Evolutionary conservation across 2,113 vertebrate species (phyloP), one percentile per base, ranked within the genome.

Genomic region (Oreocharis arfaki): DNA sequence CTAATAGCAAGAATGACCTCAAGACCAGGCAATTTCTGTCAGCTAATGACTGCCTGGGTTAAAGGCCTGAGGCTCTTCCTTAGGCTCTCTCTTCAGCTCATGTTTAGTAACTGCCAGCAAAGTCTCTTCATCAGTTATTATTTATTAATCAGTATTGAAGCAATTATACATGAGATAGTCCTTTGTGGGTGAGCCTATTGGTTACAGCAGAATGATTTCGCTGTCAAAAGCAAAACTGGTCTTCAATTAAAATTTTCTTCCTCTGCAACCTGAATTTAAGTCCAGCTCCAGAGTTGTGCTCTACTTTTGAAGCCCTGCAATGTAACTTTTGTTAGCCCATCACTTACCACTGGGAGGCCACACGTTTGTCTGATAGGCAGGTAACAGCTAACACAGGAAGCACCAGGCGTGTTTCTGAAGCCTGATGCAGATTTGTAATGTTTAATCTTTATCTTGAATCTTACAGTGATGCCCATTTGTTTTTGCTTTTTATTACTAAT

Each of bases 101-200:
- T 82, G 82, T 64, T 96, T 96, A 93, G 96, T 98, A 97, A 96
- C 95, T 95, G 50, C 84, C 79, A 93, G 81, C 75, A 87, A 91
- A 96, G 65, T 97, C 78, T 97, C 41, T 91, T 60, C 13, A 50
- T 79, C 84, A 96, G 92, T 71, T 82, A 90, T 97, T 97, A 97
- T 96, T 97, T 95, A 91, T 98, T 97, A 96, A 94, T 97, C 96
- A 95, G 82, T 95, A 93, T 90, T 94, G 95, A 97, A 97, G 93
- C 95, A 97, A 87, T 97, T 96, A 84, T 50, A 44, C 61, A 84
- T 84, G 44, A 95, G 85, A 73, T 91, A 94, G 56, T 86, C 91
- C 37, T 90, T 84, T 88, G n/a, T 92, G 74, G 19, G 30, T 80
- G 52, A 91, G 78, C 88, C 57, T 88, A 95, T 96, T 95, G 57